A percentile compares a stretch with the other conserved stretches of the same genome.
Conservation (phyloP, 2,113 vertebrate species). For the Thamnaconus septentrionalis region DNA sequence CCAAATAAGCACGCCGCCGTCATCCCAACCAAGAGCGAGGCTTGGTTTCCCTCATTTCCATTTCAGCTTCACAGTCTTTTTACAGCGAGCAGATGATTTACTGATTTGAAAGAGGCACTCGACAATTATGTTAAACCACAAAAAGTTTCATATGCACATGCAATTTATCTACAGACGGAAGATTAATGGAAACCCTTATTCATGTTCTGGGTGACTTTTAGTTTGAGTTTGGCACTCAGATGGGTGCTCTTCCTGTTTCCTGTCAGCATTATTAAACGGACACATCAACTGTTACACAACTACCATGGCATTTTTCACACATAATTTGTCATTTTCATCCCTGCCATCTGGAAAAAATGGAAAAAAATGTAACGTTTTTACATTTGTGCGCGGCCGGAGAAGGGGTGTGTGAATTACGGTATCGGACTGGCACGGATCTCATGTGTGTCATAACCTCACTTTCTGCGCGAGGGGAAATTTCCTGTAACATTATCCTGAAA, state of each 20-base stretch:
- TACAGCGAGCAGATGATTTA: background rate
- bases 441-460: slow-evolving; percentile 62
- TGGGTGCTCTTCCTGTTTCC: slow-evolving; percentile 3
- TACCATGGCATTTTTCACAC: slow-evolving; percentile 17
- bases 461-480: slow-evolving; percentile 59
- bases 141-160: slow-evolving; percentile 1
- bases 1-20: background rate
- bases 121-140: background rate
- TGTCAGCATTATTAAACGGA: slow-evolving; percentile 13
- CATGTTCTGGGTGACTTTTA: background rate
- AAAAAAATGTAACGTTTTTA: slow-evolving; percentile 21
- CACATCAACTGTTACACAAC: slow-evolving; percentile 4
- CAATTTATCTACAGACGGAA: background rate
- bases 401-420: slow-evolving; percentile 39
- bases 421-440: slow-evolving; percentile 52
- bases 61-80: background rate
- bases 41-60: background rate
- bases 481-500: slow-evolving; percentile 62
- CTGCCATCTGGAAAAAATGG: slow-evolving; percentile 30
- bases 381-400: slow-evolving; percentile 14
- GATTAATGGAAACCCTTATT: slow-evolving; percentile 11
- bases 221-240: background rate
- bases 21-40: background rate
- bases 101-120: background rate
- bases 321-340: slow-evolving; percentile 24